Percentiles rank a stretch among this genome's conserved stretches.
These are phyloP conservation scores for Semaprochilodus insignis DNA, from an alignment of 2,797 vertebrate species.

Conservation along the genomic window DNA sequence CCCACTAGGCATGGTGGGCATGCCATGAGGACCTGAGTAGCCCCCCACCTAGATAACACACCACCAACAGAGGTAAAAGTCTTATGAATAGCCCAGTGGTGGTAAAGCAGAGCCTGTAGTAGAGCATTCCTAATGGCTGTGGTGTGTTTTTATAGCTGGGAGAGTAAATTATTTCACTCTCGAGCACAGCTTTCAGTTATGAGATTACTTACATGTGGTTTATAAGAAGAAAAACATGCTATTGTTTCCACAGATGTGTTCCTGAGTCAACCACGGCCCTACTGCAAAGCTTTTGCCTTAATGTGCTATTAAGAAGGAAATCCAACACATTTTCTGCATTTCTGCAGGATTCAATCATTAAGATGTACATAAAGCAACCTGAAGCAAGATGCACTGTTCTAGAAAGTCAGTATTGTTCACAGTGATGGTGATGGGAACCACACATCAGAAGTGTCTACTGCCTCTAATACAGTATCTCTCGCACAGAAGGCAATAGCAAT, in stretches of 20 bases:
- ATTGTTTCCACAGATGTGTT: background rate
- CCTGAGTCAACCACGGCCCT: background rate
- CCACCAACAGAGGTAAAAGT: background rate
- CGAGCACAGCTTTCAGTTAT: background rate
- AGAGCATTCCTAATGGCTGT: background rate
- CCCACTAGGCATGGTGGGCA: constrained; percentile 88
- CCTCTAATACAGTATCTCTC: too few relatives aligned
- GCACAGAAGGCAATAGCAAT: too few relatives aligned
- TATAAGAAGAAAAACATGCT: background rate
- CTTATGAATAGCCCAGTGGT: background rate
- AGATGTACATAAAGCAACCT: too few relatives aligned
- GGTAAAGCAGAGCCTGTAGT: background rate
- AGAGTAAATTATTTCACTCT: constrained; percentile 7
- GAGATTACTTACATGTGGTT: background rate
- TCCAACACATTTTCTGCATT: too few relatives aligned
- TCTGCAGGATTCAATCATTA: too few relatives aligned
- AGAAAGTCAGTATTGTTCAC: too few relatives aligned
- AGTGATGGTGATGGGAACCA: too few relatives aligned
- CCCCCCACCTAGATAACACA: constrained; percentile 84
- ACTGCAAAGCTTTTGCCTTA: background rate
- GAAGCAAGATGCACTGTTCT: too few relatives aligned
- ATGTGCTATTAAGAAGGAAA: too few relatives aligned
- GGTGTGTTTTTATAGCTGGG: background rate
- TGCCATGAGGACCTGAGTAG: constrained; percentile 88
- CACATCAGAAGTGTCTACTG: too few relatives aligned